These are phyloP conservation scores for Mesorhabditis sp. DNA, from an alignment of 2,888 invertebrate species.

Conservation along the genomic window DNA sequence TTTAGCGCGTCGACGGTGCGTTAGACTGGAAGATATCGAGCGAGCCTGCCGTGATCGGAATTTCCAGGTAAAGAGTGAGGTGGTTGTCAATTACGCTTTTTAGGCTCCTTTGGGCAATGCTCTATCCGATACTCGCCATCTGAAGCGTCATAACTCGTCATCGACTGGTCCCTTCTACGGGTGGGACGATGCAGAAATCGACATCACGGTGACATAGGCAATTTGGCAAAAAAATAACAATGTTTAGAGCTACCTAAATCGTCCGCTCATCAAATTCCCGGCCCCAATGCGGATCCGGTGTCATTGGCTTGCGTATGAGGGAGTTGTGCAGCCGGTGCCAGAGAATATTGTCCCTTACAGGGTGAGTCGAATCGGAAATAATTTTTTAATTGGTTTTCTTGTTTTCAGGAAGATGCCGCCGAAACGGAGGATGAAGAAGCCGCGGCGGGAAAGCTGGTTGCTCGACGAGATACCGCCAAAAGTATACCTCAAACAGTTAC, in stretches of 20 bases:
- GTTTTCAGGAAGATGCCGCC: neutral
- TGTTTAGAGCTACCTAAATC: too few relatives aligned
- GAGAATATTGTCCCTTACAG: neutral
- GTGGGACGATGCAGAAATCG: neutral
- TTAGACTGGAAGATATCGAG: neutral
- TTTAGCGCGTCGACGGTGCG: neutral
- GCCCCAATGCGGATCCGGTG: neutral
- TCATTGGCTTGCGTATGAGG: slow-evolving; percentile 6
- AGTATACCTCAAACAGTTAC: neutral
- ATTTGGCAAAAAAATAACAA: too few relatives aligned
- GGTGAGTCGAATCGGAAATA: neutral
- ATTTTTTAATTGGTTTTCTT: neutral
- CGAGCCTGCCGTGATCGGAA: neutral
- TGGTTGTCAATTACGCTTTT: neutral
- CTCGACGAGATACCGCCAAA: neutral
- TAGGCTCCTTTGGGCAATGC: neutral
- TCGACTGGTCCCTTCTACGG: neutral
- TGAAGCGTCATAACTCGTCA: neutral
- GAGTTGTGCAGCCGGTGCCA: neutral
- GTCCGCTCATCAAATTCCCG: neutral
- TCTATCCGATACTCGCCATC: neutral
- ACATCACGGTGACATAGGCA: neutral
- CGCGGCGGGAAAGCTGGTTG: neutral
- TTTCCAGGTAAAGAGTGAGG: neutral
- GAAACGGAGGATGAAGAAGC: neutral